Evolutionary conservation across 2,888 invertebrate genomes (phyloP).

Genomic region (Drosophila fungiperda): DNA sequence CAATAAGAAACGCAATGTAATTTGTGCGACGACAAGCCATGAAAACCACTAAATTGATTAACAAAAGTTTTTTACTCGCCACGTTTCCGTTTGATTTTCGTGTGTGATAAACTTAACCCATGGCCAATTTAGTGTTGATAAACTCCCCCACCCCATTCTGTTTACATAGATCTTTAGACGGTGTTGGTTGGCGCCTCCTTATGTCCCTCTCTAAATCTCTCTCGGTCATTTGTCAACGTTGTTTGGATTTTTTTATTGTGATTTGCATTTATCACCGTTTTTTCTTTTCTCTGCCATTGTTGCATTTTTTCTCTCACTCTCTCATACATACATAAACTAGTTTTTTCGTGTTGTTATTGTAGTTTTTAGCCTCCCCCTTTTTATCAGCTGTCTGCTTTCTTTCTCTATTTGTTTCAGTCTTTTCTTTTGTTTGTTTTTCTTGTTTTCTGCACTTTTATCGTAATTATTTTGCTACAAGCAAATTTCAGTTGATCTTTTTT

Average conservation of each 20-base stretch:
- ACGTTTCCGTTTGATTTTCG: constrained; percentile 32
- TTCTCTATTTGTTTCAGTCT: constrained; percentile 7
- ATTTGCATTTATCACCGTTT: constrained; percentile 44
- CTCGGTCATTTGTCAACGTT: constrained; percentile 40
- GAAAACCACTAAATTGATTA: constrained; percentile 37
- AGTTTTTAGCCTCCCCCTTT: constrained; percentile 35
- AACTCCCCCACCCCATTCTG: background rate
- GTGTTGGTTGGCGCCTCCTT: constrained; percentile 51
- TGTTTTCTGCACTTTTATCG: constrained; percentile 25
- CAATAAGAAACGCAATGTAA: constrained; percentile 13
- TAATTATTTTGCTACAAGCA: constrained; percentile 8
- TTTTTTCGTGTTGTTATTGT: constrained; percentile 62
- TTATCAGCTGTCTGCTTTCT: constrained; percentile 31
- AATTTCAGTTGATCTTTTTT: constrained; percentile 43
- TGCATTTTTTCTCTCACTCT: constrained; percentile 27
- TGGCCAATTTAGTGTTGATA: constrained; percentile 48
- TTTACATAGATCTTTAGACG: constrained; percentile 21
- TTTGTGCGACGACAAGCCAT: constrained; percentile 2
- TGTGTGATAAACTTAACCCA: constrained; percentile 37
- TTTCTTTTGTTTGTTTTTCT: constrained; percentile 2
- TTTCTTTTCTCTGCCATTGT: constrained; percentile 62
- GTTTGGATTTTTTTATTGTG: constrained; percentile 39
- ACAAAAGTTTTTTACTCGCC: constrained; percentile 33
- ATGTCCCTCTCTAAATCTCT: constrained; percentile 7
- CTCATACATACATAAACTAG: constrained; percentile 58